Conservation (phyloP, 2,888 invertebrate species). For the Patella depressa region DNA sequence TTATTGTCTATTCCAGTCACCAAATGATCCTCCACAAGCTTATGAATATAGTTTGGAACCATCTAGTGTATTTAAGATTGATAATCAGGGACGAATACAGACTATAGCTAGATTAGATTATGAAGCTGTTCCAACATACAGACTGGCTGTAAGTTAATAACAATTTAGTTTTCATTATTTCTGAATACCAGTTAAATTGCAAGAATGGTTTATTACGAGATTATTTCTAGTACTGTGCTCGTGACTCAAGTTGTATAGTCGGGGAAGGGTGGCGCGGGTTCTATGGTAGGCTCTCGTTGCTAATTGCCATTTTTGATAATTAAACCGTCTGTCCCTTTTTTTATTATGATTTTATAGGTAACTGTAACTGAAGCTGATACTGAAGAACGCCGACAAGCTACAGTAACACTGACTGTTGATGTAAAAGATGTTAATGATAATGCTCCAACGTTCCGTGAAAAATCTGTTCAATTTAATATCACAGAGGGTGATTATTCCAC, state of each 20-base stretch:
- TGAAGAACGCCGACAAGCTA: slow-evolving; percentile 37
- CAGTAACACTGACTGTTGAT: slow-evolving; percentile 47
- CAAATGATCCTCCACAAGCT: background rate
- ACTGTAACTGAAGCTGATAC: slow-evolving; percentile 47
- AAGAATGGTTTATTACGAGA: too few species aligned
- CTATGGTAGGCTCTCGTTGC: too few species aligned
- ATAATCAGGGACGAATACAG: background rate
- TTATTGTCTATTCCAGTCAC: background rate
- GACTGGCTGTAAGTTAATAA: background rate
- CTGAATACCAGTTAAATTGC: too few species aligned
- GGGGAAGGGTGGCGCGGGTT: too few species aligned
- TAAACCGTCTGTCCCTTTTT: background rate
- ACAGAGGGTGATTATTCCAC: slow-evolving; percentile 46
- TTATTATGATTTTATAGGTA: slow-evolving; percentile 37
- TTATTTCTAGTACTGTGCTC: too few species aligned
- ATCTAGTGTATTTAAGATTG: background rate
- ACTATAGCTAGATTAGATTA: background rate
- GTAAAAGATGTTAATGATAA: slow-evolving; percentile 64
- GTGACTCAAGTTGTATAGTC: too few species aligned
- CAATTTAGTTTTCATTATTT: too few species aligned
- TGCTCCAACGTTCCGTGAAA: slow-evolving; percentile 52
- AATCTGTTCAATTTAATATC: slow-evolving; percentile 42
- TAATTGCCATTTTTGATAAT: too few species aligned
- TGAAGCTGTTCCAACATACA: background rate
- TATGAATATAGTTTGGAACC: background rate